Conservation (phyloP, 2,797 vertebrate species). For the Pogoniulus pusillus region DNA sequence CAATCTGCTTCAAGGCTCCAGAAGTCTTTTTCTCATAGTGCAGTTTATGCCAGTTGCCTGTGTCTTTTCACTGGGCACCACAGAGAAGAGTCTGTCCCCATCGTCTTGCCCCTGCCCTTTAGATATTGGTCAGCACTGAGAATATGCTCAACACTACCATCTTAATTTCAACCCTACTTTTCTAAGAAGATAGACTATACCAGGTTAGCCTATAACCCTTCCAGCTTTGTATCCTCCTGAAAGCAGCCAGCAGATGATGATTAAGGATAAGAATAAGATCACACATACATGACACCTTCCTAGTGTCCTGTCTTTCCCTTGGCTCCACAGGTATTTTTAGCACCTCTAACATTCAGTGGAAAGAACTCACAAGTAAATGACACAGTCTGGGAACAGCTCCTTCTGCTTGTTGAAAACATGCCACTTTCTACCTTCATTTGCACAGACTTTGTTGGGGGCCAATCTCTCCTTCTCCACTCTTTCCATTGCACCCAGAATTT, state of each 20-base stretch:
- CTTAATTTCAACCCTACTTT: neutral
- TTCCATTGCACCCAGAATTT: neutral
- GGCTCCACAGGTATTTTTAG: neutral
- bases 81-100: no score
- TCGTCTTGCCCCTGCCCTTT: no score
- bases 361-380: neutral
- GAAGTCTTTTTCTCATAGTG: no score
- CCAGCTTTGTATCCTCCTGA: neutral
- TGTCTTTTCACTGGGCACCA: no score
- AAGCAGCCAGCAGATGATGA: neutral
- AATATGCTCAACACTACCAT: no score
- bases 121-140: no score
- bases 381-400: neutral
- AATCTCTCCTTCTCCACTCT: neutral
- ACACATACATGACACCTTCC: fast-evolving
- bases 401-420: neutral
- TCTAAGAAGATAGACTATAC: neutral
- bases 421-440: neutral
- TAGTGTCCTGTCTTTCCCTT: neutral
- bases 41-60: no score
- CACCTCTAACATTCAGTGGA: neutral
- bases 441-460: neutral
- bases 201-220: neutral
- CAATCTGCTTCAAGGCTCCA: no score
- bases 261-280: neutral